Evolutionary conservation across 1,140 invertebrate genomes (phyloP).

Genomic region (Aethina tumida): DNA sequence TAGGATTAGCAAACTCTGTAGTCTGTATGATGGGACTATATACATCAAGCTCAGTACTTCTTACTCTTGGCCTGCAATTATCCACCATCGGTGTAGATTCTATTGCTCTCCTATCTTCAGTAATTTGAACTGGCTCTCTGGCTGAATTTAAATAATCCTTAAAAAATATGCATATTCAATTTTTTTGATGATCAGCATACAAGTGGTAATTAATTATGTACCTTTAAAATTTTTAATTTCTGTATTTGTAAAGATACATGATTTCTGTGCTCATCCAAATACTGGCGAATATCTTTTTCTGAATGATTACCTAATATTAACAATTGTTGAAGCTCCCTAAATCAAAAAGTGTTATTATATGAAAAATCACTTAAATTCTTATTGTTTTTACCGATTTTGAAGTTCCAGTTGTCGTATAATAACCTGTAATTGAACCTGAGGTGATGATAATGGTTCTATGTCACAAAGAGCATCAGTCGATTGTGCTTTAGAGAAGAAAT

Average conservation of each 20-base stretch:
- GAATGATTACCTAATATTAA: conserved; percentile 22
- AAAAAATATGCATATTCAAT: conserved; percentile 7
- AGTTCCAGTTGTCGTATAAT: conserved; percentile 50
- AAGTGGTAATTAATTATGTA: conserved; percentile 20
- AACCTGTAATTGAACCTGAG: conserved; percentile 43
- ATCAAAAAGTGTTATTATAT: too few relatives aligned
- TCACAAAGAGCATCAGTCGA: conserved; percentile 7
- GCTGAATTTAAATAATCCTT: conserved; percentile 16
- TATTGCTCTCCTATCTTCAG: conserved; percentile 6
- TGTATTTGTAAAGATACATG: conserved; percentile 47
- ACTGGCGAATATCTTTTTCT: conserved; percentile 38
- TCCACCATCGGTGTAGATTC: conserved; percentile 32
- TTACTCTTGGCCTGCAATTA: conserved; percentile 10
- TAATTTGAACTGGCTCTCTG: conserved; percentile 7
- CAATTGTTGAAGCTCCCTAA: conserved; percentile 29
- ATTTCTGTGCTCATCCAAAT: conserved; percentile 41
- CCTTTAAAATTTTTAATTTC: conserved; percentile 47
- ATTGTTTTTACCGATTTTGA: conserved; percentile 48
- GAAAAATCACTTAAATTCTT: too few relatives aligned
- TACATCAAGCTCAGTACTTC: conserved; percentile 23
- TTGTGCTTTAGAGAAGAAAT: conserved; percentile 6
- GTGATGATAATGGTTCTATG: conserved; percentile 25
- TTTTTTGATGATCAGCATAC: background rate
- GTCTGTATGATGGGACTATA: conserved; percentile 43
- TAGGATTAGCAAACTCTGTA: conserved; percentile 6